Percentiles rank a stretch among this genome's conserved stretches.
These are phyloP conservation scores for Panurus biarmicus DNA, from an alignment of 2,113 vertebrate genomes.

Conservation along the genomic window DNA sequence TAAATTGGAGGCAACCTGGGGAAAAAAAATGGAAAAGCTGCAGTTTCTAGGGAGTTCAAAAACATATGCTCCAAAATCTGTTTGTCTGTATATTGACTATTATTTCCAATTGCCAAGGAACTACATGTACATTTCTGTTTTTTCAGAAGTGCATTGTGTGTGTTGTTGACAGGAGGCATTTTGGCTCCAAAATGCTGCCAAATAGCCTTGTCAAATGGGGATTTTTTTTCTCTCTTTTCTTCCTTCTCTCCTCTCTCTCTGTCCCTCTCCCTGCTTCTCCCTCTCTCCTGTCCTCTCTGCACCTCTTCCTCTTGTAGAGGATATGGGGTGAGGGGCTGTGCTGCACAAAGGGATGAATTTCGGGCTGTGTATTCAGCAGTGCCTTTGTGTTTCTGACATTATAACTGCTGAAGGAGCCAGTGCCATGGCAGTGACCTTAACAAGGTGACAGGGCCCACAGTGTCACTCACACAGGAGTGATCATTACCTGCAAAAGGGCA, in stretches of 20 bases:
- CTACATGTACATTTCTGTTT: not conserved
- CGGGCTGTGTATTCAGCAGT: not conserved
- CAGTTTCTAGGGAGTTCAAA: not conserved
- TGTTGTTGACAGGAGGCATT: not conserved
- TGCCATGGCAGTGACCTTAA: not conserved
- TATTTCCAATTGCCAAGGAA: conserved; percentile 18
- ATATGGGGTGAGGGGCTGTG: not conserved
- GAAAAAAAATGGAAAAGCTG: not conserved
- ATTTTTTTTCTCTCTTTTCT: not conserved
- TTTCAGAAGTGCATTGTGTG: not conserved
- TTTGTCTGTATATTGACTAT: not conserved
- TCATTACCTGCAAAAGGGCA: not conserved
- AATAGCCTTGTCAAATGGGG: not conserved
- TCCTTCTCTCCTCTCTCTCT: not conserved
- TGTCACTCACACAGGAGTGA: not conserved
- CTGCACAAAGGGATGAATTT: not conserved
- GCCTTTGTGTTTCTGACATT: not conserved
- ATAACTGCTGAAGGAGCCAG: not conserved
- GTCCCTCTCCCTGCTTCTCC: not conserved
- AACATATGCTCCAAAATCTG: not conserved
- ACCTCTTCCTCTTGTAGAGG: not conserved
- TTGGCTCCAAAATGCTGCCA: not conserved
- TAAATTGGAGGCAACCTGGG: not conserved
- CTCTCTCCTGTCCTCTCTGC: not conserved
- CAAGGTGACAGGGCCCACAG: not conserved